phyloP scores from a whole-genome alignment of 2,113 vertebrate genomes.

The Turnix velox region DNA sequence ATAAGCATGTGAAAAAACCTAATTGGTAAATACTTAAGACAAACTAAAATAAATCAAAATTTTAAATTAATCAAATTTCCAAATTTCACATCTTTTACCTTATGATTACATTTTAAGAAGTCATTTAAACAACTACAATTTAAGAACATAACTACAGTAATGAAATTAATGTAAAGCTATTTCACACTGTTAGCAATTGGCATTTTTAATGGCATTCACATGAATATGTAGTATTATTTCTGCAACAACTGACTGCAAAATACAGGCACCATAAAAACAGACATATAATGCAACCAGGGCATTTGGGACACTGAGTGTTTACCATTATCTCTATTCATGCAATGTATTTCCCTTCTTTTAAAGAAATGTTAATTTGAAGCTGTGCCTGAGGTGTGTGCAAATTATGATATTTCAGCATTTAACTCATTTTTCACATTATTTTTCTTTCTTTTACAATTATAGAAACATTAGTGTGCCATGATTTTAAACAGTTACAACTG shows the following conservation, averaged over 20 bases:
- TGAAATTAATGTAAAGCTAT: neutral
- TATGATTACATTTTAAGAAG: slow-evolving; percentile 18
- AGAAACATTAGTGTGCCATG: slow-evolving; percentile 13
- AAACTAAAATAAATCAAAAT: slow-evolving; percentile 25
- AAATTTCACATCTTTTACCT: slow-evolving; percentile 8
- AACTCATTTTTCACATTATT: neutral
- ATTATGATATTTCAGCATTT: slow-evolving; percentile 20
- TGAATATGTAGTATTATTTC: slow-evolving; percentile 17
- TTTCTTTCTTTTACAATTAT: slow-evolving; percentile 22
- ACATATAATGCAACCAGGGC: slow-evolving; percentile 18
- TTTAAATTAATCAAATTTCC: slow-evolving; percentile 17
- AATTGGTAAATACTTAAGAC: slow-evolving; percentile 6
- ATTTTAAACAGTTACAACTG: slow-evolving; percentile 10
- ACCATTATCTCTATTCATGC: slow-evolving; percentile 6
- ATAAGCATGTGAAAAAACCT: neutral
- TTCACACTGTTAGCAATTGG: slow-evolving; percentile 9
- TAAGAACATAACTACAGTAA: neutral
- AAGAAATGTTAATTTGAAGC: slow-evolving; percentile 29
- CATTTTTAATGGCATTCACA: slow-evolving; percentile 40
- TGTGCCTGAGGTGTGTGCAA: slow-evolving; percentile 12
- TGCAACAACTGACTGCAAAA: slow-evolving; percentile 28
- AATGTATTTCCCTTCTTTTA: slow-evolving; percentile 31
- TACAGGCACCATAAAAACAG: slow-evolving; percentile 49
- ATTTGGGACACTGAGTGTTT: slow-evolving; percentile 3
- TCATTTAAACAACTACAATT: neutral